Conservation (phyloP, 2,888 invertebrate genomes). For the Chaetoderma sp. region DNA sequence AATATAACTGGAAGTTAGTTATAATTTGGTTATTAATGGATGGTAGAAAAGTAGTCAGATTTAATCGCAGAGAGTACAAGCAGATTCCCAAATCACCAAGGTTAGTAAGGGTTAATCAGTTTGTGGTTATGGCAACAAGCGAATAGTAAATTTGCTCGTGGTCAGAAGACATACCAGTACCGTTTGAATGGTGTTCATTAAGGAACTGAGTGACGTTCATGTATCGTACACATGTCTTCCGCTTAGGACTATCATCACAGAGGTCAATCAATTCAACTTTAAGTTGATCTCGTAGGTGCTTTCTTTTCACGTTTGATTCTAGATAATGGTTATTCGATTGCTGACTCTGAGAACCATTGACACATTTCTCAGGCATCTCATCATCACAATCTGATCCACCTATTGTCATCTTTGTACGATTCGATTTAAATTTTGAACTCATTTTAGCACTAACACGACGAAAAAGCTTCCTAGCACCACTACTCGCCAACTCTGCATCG, state of each 20-base stretch:
- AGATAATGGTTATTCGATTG: too few relatives aligned
- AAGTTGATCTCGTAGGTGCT: conserved; percentile 15
- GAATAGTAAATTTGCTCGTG: too few relatives aligned
- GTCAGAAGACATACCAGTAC: too few relatives aligned
- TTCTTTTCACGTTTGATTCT: background rate
- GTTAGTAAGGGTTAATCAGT: too few relatives aligned
- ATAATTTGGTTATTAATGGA: too few relatives aligned
- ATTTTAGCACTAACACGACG: conserved; percentile 54
- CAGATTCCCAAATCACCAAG: too few relatives aligned
- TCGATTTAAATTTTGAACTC: conserved; percentile 50
- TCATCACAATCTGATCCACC: conserved; percentile 24
- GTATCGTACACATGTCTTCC: conserved; percentile 43
- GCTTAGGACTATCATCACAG: conserved; percentile 42
- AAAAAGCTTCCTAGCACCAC: conserved; percentile 36
- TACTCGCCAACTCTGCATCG: background rate
- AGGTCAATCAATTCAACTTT: conserved; percentile 53
- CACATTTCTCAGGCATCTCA: conserved; percentile 36
- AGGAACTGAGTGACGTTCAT: conserved; percentile 36
- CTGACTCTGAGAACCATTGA: conserved; percentile 24
- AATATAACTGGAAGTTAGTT: too few relatives aligned
- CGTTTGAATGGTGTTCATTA: too few relatives aligned
- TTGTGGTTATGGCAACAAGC: too few relatives aligned
- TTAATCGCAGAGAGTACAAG: too few relatives aligned
- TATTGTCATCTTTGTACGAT: conserved; percentile 13
- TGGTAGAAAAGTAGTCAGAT: too few relatives aligned